Conservation (phyloP, 2,797 vertebrate genomes). For the Petrocephalus sullivani region DNA sequence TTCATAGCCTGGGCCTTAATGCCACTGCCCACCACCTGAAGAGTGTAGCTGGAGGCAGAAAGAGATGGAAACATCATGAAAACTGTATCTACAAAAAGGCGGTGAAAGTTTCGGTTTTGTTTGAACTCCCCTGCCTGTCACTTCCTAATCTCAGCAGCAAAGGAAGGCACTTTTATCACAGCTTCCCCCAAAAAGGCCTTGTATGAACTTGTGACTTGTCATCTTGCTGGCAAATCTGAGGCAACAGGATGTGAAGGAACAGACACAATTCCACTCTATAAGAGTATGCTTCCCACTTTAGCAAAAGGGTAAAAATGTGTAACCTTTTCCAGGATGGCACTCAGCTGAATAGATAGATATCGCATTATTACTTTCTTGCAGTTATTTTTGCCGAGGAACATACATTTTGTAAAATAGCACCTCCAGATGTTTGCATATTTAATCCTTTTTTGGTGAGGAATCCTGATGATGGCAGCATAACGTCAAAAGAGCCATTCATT, state of each 20-base stretch:
- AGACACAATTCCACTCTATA: conserved; percentile 24
- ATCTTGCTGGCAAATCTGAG: not conserved
- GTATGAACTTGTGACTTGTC: not conserved
- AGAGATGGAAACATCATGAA: not conserved
- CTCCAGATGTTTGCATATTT: not conserved
- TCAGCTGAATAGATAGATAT: not conserved
- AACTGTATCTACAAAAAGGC: not conserved
- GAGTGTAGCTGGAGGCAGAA: conserved; percentile 65
- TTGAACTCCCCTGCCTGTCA: not conserved
- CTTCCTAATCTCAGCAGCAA: not conserved
- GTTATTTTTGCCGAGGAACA: not conserved
- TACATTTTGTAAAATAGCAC: not conserved
- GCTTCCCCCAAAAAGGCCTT: not conserved
- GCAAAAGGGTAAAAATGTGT: not conserved
- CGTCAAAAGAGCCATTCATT: not conserved
- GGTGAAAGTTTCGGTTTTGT: not conserved
- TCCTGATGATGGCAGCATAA: not conserved
- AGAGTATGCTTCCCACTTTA: conserved; percentile 9
- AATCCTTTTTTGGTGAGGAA: not conserved
- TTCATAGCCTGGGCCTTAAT: conserved; percentile 78
- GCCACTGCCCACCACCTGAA: conserved; percentile 74
- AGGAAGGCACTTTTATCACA: not conserved
- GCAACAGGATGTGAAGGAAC: conserved; percentile 12
- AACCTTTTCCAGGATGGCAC: not conserved
- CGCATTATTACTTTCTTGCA: not conserved